Conservation (phyloP, 2,113 vertebrate genomes). For the Hyaena hyaena region DNA sequence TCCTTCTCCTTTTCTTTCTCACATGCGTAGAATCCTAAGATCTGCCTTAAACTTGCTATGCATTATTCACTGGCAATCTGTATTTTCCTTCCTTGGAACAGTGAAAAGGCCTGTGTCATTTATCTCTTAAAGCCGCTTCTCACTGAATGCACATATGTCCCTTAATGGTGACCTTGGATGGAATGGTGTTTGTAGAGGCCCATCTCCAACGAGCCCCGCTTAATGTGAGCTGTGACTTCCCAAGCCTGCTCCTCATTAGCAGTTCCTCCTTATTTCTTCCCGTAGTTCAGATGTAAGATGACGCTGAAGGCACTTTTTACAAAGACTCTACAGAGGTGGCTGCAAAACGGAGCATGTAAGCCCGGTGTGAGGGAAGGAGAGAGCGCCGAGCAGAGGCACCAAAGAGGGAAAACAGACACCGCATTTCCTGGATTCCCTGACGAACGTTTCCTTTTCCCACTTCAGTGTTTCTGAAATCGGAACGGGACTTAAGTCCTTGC, state of each 20-base stretch:
- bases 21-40: neutral
- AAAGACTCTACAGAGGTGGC: neutral
- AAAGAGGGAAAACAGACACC: neutral
- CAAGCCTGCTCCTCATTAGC: slow-evolving; percentile 65
- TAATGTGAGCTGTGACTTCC: slow-evolving; percentile 63
- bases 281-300: slow-evolving; percentile 14
- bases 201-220: neutral
- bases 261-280: slow-evolving; percentile 45
- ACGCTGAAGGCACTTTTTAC: neutral
- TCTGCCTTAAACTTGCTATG: slow-evolving; percentile 42
- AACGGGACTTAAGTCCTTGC: neutral
- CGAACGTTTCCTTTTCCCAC: neutral
- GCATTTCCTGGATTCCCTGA: neutral
- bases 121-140: slow-evolving; percentile 35
- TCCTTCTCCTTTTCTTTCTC: neutral
- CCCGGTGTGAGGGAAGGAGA: neutral
- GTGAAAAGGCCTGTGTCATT: slow-evolving; percentile 48
- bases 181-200: neutral
- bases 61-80: slow-evolving; percentile 58
- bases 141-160: slow-evolving; percentile 55
- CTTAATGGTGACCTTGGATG: slow-evolving; percentile 50
- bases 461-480: neutral
- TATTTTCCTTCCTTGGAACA: slow-evolving; percentile 54
- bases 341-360: neutral
- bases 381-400: neutral